Base-by-base conservation (phyloP, 2,113 vertebrate species). In the Cnemophilus loriae region DNA sequence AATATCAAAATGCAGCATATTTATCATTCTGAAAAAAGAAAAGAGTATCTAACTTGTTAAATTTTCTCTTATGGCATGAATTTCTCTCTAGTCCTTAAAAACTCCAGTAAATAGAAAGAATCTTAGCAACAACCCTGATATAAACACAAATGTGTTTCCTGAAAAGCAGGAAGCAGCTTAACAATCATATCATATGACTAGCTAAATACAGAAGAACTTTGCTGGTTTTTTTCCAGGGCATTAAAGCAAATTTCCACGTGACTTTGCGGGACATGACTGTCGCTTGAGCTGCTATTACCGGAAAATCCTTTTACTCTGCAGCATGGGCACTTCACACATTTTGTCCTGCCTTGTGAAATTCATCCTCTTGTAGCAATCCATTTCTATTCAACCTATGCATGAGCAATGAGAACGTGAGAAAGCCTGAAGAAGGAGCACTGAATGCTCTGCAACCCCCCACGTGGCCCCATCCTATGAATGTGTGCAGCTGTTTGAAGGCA, bases 141-240 rank as follows among this genome's bases (percentile, higher is more conserved):
- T 18, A 94, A 97, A 93, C 71, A 83, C 33, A 77, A 87, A 83
- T 70, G 77, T 86, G 65, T 86, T 97, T 95, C 95, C 94, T 96
- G 97, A 96, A 97, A 97, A 95, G 80, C 95, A 89, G 96, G 94
- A 97, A 97, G 87, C 90, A 94, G 80, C 93, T 95, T 85, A 93
- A 94, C 93, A 95, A 95, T 89, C 70, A 13, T 55, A 89, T 91
- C 96, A 95, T 79, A 88, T 96, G 95, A 95, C 78, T 46, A 84
- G 70, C 71, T 90, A 80, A 95, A 91, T 86, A 37, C n/a, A 84
- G 91, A 94, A 65, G 70, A 93, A 84, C 53, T 86, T 64, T 22
- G 18, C 67, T 82, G 77, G 1, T 20, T 12, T 87, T 96, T 95
- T 95, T 90, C 85, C 93, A 93, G 53, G 64, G 53, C 57, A 95